Evolutionary conservation across 2,888 invertebrate species (phyloP), one percentile per base, ranked within the genome.

Genomic region (Sarcophaga variegata): DNA sequence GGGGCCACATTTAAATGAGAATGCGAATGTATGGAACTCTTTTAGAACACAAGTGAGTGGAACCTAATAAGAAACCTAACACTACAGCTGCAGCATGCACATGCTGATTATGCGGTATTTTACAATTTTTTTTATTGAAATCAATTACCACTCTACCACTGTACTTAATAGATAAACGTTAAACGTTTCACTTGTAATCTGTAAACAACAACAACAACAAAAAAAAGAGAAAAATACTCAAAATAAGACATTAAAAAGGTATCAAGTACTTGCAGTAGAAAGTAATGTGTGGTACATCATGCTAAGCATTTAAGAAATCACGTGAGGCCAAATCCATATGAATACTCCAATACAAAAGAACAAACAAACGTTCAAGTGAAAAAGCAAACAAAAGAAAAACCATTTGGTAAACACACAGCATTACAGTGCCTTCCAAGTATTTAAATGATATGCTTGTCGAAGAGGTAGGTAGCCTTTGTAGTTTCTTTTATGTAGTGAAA

Each of bases 251-350:
- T 11, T 20, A 45, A 45, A 20, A 22, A 63, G 11, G 12, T 69
- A 78, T 70, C 49, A 70, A 78, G 63, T 70, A 70, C 78, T 64
- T 79, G 72, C 59, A 72, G 37, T 74, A 63, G 62, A 69, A 54
- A 69, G 67, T 78, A 69, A 69, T 72, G 37, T 63, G 27, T 67
- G 69, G 4, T 20, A 67, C 75, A 77, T 67, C 27, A 54, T 77
- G 37, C 8, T 20, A 59, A n/a, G n/a, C 75, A 75, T 49, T 10
- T 37, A 47, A n/a, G 62, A 20, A 47, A 54, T 22, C n/a, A 11
- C n/a, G 14, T 17, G 22, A 59, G 45, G 54, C 4, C 25, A 71
- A 71, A 27, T 22, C 27, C 49, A 4, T 54, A 37, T n/a, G 25
- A 63, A 10, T 2, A 37, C 37, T 37, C 8, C 37, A 37, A 37